Percentiles rank a stretch among this genome's conserved stretches.
Evolutionary conservation across 35 echinoderm and acorn worm genomes (phyloP).

Genomic region (Diadema setosum): DNA sequence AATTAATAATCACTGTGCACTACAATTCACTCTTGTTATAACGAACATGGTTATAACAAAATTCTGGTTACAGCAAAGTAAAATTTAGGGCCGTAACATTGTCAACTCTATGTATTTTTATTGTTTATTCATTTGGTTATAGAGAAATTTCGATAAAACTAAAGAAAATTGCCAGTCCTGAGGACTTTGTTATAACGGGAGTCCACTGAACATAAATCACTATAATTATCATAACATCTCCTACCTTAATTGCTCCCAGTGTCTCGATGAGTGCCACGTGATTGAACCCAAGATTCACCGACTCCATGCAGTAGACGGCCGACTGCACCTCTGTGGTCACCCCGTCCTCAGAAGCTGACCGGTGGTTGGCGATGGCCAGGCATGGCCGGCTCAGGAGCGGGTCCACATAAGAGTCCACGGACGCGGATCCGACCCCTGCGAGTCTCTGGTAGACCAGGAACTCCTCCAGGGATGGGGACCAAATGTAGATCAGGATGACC

Average conservation of each 20-base stretch:
- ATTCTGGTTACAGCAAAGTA: no score
- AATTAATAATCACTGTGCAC: no score
- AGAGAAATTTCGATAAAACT: no score
- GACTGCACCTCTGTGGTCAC: not conserved
- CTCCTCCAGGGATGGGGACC: not conserved
- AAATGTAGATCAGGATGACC: not conserved
- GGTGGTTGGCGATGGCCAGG: not conserved
- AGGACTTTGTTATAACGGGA: no score
- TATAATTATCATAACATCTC: not conserved
- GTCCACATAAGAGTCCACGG: not conserved
- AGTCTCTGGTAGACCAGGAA: not conserved
- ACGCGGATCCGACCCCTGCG: not conserved
- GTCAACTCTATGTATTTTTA: no score
- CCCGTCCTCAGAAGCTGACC: no score
- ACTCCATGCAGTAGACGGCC: not conserved
- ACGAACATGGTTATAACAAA: no score
- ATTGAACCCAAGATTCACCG: not conserved
- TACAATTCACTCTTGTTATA: no score
- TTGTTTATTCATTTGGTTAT: no score
- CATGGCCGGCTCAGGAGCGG: not conserved
- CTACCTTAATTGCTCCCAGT: not conserved
- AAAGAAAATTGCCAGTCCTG: no score
- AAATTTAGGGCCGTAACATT: no score
- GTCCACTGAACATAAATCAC: no score
- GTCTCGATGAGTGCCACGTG: not conserved